Conservation (phyloP, 1,140 invertebrate genomes). For the Probaryconus sp. region DNA sequence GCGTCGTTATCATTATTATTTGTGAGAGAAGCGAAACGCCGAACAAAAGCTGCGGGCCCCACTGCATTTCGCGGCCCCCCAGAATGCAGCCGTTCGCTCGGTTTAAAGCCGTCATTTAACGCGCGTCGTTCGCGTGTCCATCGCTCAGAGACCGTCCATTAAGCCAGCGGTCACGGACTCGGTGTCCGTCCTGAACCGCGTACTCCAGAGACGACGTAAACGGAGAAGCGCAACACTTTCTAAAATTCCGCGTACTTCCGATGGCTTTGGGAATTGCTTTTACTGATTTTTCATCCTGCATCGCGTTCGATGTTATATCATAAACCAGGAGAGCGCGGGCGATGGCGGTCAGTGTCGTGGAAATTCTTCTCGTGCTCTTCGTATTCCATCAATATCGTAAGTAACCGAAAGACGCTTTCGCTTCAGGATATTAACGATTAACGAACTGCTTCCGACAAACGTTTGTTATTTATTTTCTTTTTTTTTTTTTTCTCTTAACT, state of each 20-base stretch:
- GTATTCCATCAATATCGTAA: slow-evolving; percentile 64
- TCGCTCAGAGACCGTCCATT: slow-evolving; percentile 36
- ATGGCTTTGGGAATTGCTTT: slow-evolving; percentile 71
- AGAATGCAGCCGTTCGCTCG: slow-evolving; percentile 11
- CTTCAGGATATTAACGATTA: not conserved
- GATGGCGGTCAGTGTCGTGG: slow-evolving; percentile 75
- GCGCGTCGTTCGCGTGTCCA: slow-evolving; percentile 30
- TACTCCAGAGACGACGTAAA: slow-evolving; percentile 47
- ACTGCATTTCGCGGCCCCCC: slow-evolving; percentile 11
- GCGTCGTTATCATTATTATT: slow-evolving; percentile 14
- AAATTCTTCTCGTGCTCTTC: slow-evolving; percentile 61
- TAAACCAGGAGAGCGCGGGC: slow-evolving; percentile 70
- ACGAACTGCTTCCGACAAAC: not conserved
- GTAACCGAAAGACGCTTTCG: slow-evolving; percentile 56
- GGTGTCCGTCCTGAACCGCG: slow-evolving; percentile 35
- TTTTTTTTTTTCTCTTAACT: no score
- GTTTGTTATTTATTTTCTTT: not conserved
- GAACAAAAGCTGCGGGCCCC: slow-evolving; percentile 26
- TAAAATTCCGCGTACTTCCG: slow-evolving; percentile 69
- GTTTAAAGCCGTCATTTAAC: slow-evolving; percentile 46
- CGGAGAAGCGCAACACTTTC: slow-evolving; percentile 70
- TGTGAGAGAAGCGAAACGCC: slow-evolving; percentile 22
- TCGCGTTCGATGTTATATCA: slow-evolving; percentile 75
- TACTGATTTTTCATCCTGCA: slow-evolving; percentile 68
- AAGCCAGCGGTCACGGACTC: slow-evolving; percentile 49